Base-by-base conservation (phyloP, 2,113 vertebrate genomes). In the Ancistrus triradiatus region DNA sequence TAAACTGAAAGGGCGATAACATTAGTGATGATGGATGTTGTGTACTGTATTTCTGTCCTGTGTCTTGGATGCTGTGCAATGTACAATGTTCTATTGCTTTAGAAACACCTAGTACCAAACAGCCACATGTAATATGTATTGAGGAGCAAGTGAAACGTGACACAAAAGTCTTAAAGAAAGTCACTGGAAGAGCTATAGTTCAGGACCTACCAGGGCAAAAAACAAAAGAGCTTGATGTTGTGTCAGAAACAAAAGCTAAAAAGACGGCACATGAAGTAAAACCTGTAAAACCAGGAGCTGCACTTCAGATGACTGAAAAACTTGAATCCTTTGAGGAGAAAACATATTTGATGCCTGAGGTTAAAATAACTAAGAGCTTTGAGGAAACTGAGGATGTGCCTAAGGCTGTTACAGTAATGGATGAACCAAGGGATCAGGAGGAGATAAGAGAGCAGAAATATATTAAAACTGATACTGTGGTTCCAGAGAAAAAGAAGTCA, bases 31-130 rank as follows among this genome's bases (percentile, higher is more conserved):
- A 18, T 40, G 18, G 56, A 43, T 70, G 28, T 19, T 68, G 52
- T 66, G 13, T 77, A 28, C 63, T 63, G n/a, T 76, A 40, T 66
- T 63, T 49, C 11, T 73, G 22, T 77, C 35, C 31, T 66, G 24
- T 73, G 18, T 55, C 28, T 24, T 52, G 24, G 37, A 31, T 78
- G 75, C 40, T 68, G 70, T 66, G 66, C 63, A 79, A 40, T 68
- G 53, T 68, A 63, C 79, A 73, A 57, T 77, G 44, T 86, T 51
- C 82, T 81, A 78, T 85, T 84, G 75, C 70, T 81, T 81, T 78
- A 85, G 84, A 88, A 84, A 87, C 84, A 38, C 66, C 73, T 73
- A 85, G 68, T 70, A 73, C 74, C 78, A 73, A 49, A 61, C 40
- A 80, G 40, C n/a, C 78, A 42, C 50, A 73, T 84, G 64, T 81